Conservation (phyloP, 2,113 vertebrate genomes). For the Rhodinocichla rosea region DNA sequence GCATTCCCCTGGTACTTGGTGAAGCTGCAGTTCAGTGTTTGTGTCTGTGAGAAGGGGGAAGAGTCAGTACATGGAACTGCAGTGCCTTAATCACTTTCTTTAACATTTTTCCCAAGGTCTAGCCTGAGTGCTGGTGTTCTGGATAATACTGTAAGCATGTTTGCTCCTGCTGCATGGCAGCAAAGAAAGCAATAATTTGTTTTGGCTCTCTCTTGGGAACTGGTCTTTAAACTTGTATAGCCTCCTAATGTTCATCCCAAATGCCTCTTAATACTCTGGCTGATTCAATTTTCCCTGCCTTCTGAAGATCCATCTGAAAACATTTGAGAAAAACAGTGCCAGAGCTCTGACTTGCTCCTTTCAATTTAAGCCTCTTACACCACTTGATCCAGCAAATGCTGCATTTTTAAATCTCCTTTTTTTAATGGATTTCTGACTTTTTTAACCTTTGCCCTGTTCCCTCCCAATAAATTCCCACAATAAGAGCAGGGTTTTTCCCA, state of each 20-base stretch:
- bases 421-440: neutral
- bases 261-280: neutral
- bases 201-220: neutral
- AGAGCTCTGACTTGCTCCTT: neutral
- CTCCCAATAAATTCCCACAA: neutral
- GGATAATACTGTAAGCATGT: neutral
- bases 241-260: neutral
- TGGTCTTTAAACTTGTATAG: neutral
- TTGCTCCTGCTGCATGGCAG: neutral
- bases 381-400: neutral
- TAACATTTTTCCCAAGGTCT: neutral
- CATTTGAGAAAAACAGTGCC: neutral
- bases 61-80: neutral
- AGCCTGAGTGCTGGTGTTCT: neutral
- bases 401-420: neutral
- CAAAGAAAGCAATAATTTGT: neutral
- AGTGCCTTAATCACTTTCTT: neutral
- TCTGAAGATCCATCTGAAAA: neutral
- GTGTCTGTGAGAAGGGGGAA: neutral
- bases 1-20: neutral
- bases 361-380: neutral
- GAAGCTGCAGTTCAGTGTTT: neutral
- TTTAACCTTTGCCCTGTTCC: neutral
- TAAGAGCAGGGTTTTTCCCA: neutral
- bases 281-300: neutral